Evolutionary conservation across 2,888 invertebrate species (phyloP), one percentile per base, ranked within the genome.

Genomic region (Pteria penguin): DNA sequence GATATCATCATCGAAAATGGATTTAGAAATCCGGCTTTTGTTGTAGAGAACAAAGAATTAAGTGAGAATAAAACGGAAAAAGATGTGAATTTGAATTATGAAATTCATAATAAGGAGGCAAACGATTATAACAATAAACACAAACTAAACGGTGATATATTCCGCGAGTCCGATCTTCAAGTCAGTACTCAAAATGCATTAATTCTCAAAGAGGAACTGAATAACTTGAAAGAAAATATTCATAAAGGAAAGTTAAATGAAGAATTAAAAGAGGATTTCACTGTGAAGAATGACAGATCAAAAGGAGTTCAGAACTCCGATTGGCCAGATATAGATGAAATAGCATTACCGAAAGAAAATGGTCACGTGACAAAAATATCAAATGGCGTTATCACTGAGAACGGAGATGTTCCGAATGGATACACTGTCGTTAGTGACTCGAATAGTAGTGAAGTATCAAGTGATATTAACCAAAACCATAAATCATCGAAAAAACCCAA

Each of bases 291-390:
- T 26, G 60, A 60, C 24, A 29, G 22, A 26, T 14, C 27, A 29
- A 60, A 60, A 22, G 57, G 22, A 57, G 45, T 24, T 58, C n/a
- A 36, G 0, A 14, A 29, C 32, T 67, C 75, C 62, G 79, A 79
- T 36, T 80, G 81, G 81, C 81, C 84, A 52, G 75, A 80, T 55
- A 52, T 82, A 27, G 80, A 81, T 66, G 65, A 68, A 32, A 45
- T 82, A 18, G 76, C 72, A 31, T 14, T 73, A 33, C 65, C 72
- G 29, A 61, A 31, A 31, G 68, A 68, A 36, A 45, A 61, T 24
- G 33, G 55, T 5, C 27, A 33, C 8, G 36, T 60, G 32, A 52
- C 45, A n/a, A 68, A 31, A 22, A 55, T 62, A 18, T 8, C 26
- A 22, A 57, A 57, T 68, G 57, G 57, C 18, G 33, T 26, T 61